phyloP scores from a whole-genome alignment of 1,140 invertebrate species.

The Diorhabda sublineata region DNA sequence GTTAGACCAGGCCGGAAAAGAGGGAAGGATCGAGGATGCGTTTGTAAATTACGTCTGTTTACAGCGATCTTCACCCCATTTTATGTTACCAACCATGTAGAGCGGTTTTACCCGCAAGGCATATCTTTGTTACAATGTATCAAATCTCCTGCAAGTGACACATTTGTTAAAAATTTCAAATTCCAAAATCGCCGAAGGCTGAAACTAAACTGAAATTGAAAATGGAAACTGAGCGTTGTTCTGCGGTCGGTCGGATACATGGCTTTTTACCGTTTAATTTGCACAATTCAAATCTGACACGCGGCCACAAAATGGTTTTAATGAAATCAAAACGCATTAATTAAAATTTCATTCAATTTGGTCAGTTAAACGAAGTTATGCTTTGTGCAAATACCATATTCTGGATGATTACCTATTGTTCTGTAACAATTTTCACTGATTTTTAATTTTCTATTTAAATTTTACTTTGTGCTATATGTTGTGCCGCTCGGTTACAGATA shows the following conservation, averaged over 20 bases:
- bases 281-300: constrained; percentile 35
- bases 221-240: not conserved
- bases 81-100: constrained; percentile 7
- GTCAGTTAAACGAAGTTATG: constrained; percentile 29
- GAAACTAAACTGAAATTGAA: constrained; percentile 1
- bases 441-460: constrained; percentile 1
- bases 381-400: constrained; percentile 26
- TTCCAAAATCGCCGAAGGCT: not conserved
- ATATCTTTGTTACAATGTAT: constrained; percentile 29
- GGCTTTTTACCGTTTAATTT: constrained; percentile 24
- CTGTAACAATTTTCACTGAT: constrained; percentile 1
- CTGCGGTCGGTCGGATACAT: not conserved
- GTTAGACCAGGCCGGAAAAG: not conserved
- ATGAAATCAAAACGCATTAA: constrained; percentile 46
- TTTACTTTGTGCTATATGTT: not conserved
- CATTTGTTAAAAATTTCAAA: constrained; percentile 44
- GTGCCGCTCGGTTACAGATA: too few relatives aligned
- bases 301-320: constrained; percentile 32
- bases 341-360: constrained; percentile 45
- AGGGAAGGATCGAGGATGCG: not conserved
- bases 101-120: constrained; percentile 14
- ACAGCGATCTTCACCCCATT: constrained; percentile 12
- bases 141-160: constrained; percentile 44
- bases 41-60: constrained; percentile 19
- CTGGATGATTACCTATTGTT: not conserved